These are phyloP conservation scores for Pelagia noctiluca DNA, from an alignment of 30 jellyfish, hydroid and myxozoan species.

Conservation along the genomic window DNA sequence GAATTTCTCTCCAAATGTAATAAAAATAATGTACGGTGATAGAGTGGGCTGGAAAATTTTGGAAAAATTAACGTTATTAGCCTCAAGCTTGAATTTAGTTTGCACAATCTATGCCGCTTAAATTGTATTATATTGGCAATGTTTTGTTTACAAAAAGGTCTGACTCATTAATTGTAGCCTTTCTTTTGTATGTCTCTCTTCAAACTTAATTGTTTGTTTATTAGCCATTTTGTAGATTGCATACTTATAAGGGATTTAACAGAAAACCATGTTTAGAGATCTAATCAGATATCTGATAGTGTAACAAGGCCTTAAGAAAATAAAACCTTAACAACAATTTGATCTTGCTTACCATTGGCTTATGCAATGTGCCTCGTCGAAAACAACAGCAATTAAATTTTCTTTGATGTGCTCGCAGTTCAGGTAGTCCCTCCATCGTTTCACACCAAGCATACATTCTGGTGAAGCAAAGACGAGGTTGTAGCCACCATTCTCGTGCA, in stretches of 20 bases:
- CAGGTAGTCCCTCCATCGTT: constrained; percentile 27
- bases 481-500: constrained; percentile 32
- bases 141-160: too few relatives aligned
- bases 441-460: constrained; percentile 16
- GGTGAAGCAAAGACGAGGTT: constrained; percentile 38
- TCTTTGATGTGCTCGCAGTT: constrained; percentile 2
- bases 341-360: constrained; percentile 24
- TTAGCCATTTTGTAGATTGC: too few relatives aligned
- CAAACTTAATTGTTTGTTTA: too few relatives aligned
- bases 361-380: constrained; percentile 48
- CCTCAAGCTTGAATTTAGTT: too few relatives aligned
- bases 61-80: too few relatives aligned
- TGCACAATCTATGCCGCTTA: too few relatives aligned
- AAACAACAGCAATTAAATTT: constrained; percentile 9
- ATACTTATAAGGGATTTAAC: too few relatives aligned
- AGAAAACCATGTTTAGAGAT: background rate
- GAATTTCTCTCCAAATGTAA: background rate
- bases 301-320: background rate
- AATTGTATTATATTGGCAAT: too few relatives aligned
- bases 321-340: background rate
- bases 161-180: too few relatives aligned
- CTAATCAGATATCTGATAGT: background rate
- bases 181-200: too few relatives aligned
- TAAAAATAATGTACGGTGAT: background rate
- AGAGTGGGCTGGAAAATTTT: too few relatives aligned